These are phyloP conservation scores for Sepiola atlantica DNA, from an alignment of 2,888 invertebrate species.

Conservation along the genomic window DNA sequence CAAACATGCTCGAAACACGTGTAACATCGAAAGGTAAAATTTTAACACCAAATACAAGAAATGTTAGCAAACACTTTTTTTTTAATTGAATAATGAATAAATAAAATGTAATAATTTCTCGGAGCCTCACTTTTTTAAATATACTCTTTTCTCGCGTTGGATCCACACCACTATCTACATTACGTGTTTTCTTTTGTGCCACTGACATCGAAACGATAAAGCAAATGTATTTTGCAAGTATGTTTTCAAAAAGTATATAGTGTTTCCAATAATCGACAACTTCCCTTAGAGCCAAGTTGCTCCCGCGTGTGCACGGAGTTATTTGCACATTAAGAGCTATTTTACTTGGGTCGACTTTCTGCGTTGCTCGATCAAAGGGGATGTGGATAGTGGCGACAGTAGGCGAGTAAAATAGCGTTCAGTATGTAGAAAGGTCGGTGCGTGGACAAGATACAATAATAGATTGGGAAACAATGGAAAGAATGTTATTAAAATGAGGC, in stretches of 20 bases:
- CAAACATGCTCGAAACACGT: too few relatives aligned
- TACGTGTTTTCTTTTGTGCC: neutral
- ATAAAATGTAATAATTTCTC: too few relatives aligned
- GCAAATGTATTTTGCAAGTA: neutral
- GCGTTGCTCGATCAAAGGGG: neutral
- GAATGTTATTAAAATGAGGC: too few relatives aligned
- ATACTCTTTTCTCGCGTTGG: too few relatives aligned
- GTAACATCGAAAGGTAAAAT: too few relatives aligned
- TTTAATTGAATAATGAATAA: too few relatives aligned
- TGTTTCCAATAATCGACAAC: neutral
- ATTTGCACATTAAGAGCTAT: constrained; percentile 21
- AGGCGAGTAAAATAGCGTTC: neutral
- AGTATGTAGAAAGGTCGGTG: too few relatives aligned
- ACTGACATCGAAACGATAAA: neutral
- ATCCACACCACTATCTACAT: too few relatives aligned
- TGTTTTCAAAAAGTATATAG: constrained; percentile 3
- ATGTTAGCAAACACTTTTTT: neutral
- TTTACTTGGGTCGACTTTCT: constrained; percentile 4
- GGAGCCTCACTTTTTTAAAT: too few relatives aligned
- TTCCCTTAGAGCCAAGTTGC: neutral
- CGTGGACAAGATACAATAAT: too few relatives aligned
- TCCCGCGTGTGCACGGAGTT: neutral
- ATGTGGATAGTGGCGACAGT: neutral
- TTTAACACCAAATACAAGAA: too few relatives aligned
- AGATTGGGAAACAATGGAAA: too few relatives aligned